These are phyloP conservation scores for Carassius auratus DNA, from an alignment of 2,113 vertebrate genomes.

Conservation along the genomic window DNA sequence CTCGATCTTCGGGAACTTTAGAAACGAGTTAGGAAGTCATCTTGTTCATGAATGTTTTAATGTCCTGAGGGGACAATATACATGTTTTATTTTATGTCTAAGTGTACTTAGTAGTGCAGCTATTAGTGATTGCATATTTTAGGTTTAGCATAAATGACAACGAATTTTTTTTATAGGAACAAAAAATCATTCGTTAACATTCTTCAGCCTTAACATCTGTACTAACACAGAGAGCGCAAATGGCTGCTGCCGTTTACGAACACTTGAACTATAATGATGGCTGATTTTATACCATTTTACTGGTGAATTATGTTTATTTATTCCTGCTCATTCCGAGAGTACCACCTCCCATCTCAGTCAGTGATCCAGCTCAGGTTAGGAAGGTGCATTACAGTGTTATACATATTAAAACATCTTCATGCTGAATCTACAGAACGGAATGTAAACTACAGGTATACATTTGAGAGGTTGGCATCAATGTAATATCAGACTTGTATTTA, in stretches of 20 bases:
- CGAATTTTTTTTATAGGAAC: constrained; percentile 6
- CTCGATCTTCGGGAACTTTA: not conserved
- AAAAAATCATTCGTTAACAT: not conserved
- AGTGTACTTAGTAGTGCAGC: constrained; percentile 33
- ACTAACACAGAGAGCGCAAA: constrained; percentile 19
- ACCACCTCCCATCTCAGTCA: constrained; percentile 63
- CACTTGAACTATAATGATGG: not conserved
- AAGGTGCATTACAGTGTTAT: constrained; percentile 54
- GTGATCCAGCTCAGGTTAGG: constrained; percentile 72
- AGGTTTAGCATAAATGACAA: constrained; percentile 6
- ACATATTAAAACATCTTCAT: not conserved
- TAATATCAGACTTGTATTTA: not conserved
- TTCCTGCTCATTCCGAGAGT: constrained; percentile 28
- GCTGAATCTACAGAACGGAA: not conserved
- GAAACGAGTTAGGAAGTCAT: not conserved
- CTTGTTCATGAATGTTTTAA: constrained; percentile 16
- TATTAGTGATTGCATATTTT: not conserved
- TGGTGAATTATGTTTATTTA: constrained; percentile 13
- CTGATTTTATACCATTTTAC: constrained; percentile 13
- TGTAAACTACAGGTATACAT: not conserved
- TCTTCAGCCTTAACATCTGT: not conserved
- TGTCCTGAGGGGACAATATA: constrained; percentile 1
- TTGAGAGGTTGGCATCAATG: not conserved
- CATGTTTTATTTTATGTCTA: constrained; percentile 30
- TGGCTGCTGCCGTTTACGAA: not conserved